Evolutionary conservation across 35 echinoderm and acorn worm species (phyloP).

Genomic region (Diadema setosum): DNA sequence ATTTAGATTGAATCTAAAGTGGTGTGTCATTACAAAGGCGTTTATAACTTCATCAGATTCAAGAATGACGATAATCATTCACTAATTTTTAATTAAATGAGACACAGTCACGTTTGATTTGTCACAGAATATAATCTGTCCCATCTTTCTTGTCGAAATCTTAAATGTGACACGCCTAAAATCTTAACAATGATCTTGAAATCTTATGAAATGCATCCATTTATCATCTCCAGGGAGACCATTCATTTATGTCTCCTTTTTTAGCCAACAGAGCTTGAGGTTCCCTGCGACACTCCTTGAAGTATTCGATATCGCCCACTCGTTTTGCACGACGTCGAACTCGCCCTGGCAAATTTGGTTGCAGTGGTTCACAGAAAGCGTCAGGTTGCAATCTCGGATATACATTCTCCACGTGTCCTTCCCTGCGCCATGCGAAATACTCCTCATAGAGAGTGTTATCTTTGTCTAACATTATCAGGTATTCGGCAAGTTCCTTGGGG

Average conservation of each 20-base stretch:
- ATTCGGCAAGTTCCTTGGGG: conserved; percentile 45
- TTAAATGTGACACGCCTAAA: too few relatives aligned
- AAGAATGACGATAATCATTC: too few relatives aligned
- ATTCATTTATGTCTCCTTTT: conserved; percentile 38
- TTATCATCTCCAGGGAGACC: conserved; percentile 67
- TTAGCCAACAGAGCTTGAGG: conserved; percentile 9
- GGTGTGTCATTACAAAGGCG: too few relatives aligned
- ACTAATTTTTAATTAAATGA: too few relatives aligned
- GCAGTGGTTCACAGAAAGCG: background rate
- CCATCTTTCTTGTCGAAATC: too few relatives aligned
- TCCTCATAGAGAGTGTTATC: conserved; percentile 4
- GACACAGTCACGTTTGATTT: too few relatives aligned
- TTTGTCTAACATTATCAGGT: conserved; percentile 13
- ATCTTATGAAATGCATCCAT: too few relatives aligned
- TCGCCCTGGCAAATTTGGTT: background rate
- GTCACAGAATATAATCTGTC: too few relatives aligned
- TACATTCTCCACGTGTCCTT: background rate
- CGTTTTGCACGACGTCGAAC: conserved; percentile 6
- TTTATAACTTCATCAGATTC: too few relatives aligned
- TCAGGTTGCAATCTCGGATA: background rate
- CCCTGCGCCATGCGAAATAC: conserved; percentile 51
- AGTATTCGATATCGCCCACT: conserved; percentile 27
- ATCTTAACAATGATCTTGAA: too few relatives aligned
- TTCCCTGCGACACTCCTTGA: conserved; percentile 35
- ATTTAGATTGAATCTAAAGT: too few relatives aligned